Conservation (phyloP, 2,888 invertebrate genomes). For the Agriopis marginaria region DNA sequence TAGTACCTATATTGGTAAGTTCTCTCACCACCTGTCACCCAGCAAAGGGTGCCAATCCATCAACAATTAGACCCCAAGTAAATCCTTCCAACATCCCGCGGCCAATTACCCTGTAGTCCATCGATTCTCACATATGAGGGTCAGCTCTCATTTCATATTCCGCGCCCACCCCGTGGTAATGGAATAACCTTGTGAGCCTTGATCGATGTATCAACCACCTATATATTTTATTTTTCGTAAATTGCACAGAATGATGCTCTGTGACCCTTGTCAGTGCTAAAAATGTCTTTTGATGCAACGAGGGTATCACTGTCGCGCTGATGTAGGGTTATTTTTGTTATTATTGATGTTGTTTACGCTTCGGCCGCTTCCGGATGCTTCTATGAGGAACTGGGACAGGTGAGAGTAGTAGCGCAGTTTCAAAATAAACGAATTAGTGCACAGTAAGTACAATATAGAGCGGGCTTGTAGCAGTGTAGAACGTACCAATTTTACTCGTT, state of each 20-base stretch:
- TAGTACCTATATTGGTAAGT: not conserved
- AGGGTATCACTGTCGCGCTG: constrained; percentile 42
- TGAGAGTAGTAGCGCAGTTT: not conserved
- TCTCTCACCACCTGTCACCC: constrained; percentile 9
- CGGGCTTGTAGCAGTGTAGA: not conserved
- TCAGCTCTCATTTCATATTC: constrained; percentile 80
- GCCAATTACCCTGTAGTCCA: constrained; percentile 56
- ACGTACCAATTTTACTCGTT: too few species aligned
- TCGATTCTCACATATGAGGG: constrained; percentile 59
- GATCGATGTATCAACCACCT: constrained; percentile 67
- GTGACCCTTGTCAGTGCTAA: constrained; percentile 76
- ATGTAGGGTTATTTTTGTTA: constrained; percentile 29
- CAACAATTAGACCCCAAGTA: constrained; percentile 39
- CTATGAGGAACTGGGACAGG: not conserved
- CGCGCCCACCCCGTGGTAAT: constrained; percentile 71
- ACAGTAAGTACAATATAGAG: not conserved
- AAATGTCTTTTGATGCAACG: constrained; percentile 59
- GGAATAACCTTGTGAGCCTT: constrained; percentile 81
- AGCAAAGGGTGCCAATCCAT: constrained; percentile 21
- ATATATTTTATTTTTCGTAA: constrained; percentile 80
- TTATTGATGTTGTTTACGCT: constrained; percentile 17
- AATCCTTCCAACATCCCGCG: constrained; percentile 47
- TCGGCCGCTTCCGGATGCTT: constrained; percentile 8
- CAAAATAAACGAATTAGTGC: not conserved
- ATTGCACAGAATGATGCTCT: constrained; percentile 75